phyloP scores from a whole-genome alignment of 2,797 vertebrate species.

The Bucorvus abyssinicus region DNA sequence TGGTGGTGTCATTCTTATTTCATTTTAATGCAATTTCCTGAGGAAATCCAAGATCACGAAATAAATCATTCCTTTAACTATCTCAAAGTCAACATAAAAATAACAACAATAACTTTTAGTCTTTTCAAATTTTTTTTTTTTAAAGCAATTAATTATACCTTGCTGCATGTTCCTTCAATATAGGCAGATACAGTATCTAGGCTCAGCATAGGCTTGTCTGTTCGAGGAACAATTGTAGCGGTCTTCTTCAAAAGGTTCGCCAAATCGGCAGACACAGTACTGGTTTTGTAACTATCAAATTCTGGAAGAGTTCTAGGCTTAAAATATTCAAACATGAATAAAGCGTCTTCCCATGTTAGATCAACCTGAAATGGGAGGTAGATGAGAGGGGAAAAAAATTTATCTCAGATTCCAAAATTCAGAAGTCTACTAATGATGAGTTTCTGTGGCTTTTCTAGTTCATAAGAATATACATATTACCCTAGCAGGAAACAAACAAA shows the following conservation, averaged over 20 bases:
- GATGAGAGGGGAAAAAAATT: neutral
- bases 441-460: neutral
- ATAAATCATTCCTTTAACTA: neutral
- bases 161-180: conserved; percentile 85
- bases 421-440: neutral
- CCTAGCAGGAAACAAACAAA: neutral
- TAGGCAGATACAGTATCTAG: conserved; percentile 91
- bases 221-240: conserved; percentile 84
- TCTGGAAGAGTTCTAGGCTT: conserved; percentile 97
- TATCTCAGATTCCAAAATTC: neutral
- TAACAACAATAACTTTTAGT: neutral
- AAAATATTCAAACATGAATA: conserved; percentile 97
- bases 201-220: conserved; percentile 84
- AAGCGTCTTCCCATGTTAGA: conserved; percentile 89
- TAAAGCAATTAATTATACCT: conserved; percentile 75
- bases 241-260: conserved; percentile 94
- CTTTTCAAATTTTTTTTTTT: neutral
- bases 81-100: neutral
- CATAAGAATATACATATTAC: neutral
- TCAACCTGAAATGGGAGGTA: conserved; percentile 82
- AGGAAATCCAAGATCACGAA: neutral
- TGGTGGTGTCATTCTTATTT: neutral
- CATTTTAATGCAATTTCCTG: neutral
- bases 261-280: conserved; percentile 95
- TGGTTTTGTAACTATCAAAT: conserved; percentile 98